These are phyloP conservation scores for Archips xylosteana DNA, from an alignment of 2,888 invertebrate species.

Conservation along the genomic window DNA sequence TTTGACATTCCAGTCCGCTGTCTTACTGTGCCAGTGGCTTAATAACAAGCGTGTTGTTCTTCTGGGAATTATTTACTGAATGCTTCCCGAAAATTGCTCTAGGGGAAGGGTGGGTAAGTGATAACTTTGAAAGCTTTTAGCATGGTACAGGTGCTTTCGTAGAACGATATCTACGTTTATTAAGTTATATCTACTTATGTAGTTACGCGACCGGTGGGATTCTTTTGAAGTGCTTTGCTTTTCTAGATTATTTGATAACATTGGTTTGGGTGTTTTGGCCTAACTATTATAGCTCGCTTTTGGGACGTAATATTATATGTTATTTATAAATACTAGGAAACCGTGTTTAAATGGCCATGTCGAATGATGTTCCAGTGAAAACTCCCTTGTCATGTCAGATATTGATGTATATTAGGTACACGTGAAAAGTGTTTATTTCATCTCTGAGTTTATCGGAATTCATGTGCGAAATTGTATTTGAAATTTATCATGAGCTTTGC, in stretches of 20 bases:
- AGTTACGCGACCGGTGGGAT: conserved; percentile 5
- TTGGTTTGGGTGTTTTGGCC: background rate
- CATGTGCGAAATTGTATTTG: no score
- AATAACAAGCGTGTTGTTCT: conserved; percentile 14
- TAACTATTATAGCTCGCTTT: background rate
- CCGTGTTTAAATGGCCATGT: no score
- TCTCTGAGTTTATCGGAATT: no score
- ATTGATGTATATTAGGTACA: no score
- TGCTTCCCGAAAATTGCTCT: background rate
- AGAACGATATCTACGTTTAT: conserved; percentile 11
- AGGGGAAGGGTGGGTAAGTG: background rate
- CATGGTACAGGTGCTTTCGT: conserved; percentile 16
- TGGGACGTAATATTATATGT: background rate
- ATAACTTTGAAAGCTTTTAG: conserved; percentile 25
- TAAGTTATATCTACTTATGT: conserved; percentile 7
- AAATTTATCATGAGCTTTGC: no score
- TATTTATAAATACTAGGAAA: no score
- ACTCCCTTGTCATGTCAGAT: no score
- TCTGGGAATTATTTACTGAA: conserved; percentile 4
- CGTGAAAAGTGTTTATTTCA: no score
- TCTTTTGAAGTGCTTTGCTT: background rate
- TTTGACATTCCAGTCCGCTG: background rate
- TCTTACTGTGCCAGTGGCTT: background rate
- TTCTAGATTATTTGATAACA: background rate
- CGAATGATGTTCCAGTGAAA: no score